phyloP scores from a whole-genome alignment of 2,888 invertebrate genomes.

The Cryptocephalus primarius region DNA sequence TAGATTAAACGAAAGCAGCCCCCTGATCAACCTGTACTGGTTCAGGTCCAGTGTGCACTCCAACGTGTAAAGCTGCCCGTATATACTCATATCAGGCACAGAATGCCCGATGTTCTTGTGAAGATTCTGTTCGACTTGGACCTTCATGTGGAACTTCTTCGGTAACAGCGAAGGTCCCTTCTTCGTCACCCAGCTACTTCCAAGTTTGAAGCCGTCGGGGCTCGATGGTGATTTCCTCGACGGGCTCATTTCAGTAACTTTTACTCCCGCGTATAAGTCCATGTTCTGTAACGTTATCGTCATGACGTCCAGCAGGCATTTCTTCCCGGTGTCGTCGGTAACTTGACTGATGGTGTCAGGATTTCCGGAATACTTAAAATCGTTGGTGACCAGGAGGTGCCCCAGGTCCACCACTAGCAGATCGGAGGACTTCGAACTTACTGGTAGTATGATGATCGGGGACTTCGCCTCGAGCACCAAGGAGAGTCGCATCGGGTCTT shows the following conservation, averaged over 20 bases:
- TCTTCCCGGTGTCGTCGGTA: conserved; percentile 29
- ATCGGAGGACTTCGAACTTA: conserved; percentile 65
- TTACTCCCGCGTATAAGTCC: conserved; percentile 59
- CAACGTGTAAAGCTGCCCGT: conserved; percentile 76
- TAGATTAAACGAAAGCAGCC: conserved; percentile 79
- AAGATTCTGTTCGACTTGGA: conserved; percentile 76
- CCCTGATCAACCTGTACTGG: conserved; percentile 80
- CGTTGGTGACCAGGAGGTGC: conserved; percentile 64
- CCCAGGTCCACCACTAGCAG: conserved; percentile 75
- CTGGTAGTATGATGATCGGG: conserved; percentile 79
- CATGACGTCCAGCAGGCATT: conserved; percentile 64
- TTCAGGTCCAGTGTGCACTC: conserved; percentile 70
- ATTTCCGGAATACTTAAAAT: conserved; percentile 55
- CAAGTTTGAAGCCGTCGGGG: conserved; percentile 31
- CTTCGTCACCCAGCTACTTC: conserved; percentile 41
- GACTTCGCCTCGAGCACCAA: conserved; percentile 58
- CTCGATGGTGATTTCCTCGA: conserved; percentile 12
- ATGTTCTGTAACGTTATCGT: conserved; percentile 62
- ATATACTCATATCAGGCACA: conserved; percentile 75
- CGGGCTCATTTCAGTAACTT: conserved; percentile 21
- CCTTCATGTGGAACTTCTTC: conserved; percentile 68
- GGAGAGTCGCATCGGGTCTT: conserved; percentile 39
- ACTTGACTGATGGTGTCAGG: conserved; percentile 42
- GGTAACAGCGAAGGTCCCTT: conserved; percentile 62
- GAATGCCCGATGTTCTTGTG: conserved; percentile 41